A percentile compares a stretch with the other conserved stretches of the same genome.
Conservation (phyloP, 1,140 invertebrate species). For the Marisa cornuarietis region DNA sequence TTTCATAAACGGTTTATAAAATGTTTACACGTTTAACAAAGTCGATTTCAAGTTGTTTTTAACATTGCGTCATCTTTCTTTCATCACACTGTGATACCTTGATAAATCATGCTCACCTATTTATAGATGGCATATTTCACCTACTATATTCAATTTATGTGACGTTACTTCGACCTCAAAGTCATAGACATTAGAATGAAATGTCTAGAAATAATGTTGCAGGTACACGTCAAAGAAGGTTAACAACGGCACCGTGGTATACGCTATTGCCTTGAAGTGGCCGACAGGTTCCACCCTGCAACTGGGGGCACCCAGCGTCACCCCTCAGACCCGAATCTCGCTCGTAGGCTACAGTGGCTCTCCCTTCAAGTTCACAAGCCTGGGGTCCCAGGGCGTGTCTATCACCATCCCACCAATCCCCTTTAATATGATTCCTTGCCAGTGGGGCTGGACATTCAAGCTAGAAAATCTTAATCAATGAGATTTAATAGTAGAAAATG, state of each 20-base stretch:
- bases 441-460: slow-evolving; percentile 51
- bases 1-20: too few species aligned
- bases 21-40: too few species aligned
- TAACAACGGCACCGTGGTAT: slow-evolving; percentile 68
- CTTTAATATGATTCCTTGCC: slow-evolving; percentile 36
- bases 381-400: slow-evolving; percentile 28
- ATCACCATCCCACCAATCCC: slow-evolving; percentile 43
- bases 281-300: slow-evolving; percentile 27
- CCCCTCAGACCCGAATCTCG: slow-evolving; percentile 28
- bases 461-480: slow-evolving; percentile 19
- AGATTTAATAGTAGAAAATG: too few species aligned
- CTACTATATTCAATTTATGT: too few species aligned
- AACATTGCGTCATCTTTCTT: too few species aligned
- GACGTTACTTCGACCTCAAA: too few species aligned
- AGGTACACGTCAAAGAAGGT: slow-evolving; percentile 69
- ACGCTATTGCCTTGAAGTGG: slow-evolving; percentile 70
- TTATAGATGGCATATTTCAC: too few species aligned
- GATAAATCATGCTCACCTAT: too few species aligned
- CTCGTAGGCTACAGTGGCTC: slow-evolving; percentile 39
- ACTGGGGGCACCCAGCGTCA: slow-evolving; percentile 34
- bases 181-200: too few species aligned
- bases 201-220: background rate
- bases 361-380: slow-evolving; percentile 24
- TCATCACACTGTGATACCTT: too few species aligned
- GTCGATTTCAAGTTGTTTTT: too few species aligned